A percentile compares a stretch with the other conserved stretches of the same genome.
phyloP scores from a whole-genome alignment of 2,113 vertebrate species.

The Aramus guarauna region DNA sequence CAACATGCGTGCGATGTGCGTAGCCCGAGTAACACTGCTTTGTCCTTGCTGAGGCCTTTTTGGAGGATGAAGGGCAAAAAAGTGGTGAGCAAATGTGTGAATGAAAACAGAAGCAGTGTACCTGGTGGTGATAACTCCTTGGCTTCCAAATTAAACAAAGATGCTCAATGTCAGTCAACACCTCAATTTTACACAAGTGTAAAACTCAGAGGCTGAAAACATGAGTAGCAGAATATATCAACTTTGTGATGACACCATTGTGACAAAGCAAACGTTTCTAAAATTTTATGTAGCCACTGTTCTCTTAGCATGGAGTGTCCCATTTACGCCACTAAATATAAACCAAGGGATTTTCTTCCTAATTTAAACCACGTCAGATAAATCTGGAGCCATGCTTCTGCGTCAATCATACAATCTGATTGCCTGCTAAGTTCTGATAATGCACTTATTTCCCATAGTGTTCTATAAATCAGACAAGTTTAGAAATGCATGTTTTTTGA shows the following conservation, averaged over 20 bases:
- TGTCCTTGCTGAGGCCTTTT: not conserved
- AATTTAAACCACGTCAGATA: not conserved
- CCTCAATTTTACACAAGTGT: fast-evolving
- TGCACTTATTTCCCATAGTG: not conserved
- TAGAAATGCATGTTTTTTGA: not conserved
- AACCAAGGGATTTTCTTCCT: not conserved
- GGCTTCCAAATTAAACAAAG: not conserved
- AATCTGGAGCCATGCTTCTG: not conserved
- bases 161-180: not conserved
- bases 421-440: not conserved
- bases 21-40: not conserved
- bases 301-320: not conserved
- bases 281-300: not conserved
- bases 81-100: not conserved
- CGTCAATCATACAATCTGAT: not conserved
- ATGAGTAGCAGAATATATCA: not conserved
- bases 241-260: not conserved
- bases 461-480: not conserved
- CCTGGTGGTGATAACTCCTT: not conserved
- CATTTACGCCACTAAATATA: not conserved
- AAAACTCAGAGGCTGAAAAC: not conserved
- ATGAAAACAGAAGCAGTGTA: not conserved
- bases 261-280: not conserved
- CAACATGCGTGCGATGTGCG: not conserved
- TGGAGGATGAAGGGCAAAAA: not conserved